Evolutionary conservation across 2,797 vertebrate species (phyloP).

Genomic region (Gila robusta): DNA sequence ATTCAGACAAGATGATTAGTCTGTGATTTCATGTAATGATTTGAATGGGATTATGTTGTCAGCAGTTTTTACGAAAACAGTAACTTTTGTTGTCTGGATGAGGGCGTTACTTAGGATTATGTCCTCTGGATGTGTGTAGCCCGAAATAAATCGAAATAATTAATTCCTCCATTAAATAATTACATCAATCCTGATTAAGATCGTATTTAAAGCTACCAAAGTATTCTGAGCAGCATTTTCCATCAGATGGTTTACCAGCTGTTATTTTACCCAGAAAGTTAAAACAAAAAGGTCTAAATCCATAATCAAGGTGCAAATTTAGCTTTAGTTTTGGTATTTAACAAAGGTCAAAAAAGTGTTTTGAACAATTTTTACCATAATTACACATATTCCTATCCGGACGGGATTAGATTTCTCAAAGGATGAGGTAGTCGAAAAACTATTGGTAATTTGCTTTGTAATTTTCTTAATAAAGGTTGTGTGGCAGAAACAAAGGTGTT

Average conservation of each 20-base stretch:
- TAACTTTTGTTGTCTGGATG: background rate
- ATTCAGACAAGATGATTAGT: background rate
- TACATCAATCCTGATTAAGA: no score
- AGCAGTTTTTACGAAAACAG: background rate
- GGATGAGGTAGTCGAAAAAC: background rate
- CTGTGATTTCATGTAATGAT: background rate
- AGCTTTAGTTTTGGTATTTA: background rate
- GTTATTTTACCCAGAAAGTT: background rate
- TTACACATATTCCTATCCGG: background rate
- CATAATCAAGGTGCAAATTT: background rate
- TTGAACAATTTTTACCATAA: background rate
- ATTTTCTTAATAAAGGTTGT: no score
- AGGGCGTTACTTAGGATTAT: background rate
- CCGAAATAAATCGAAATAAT: background rate
- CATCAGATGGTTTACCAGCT: background rate
- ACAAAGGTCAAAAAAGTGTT: background rate
- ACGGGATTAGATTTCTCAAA: background rate
- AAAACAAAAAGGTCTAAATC: background rate
- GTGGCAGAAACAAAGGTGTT: no score
- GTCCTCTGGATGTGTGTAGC: background rate
- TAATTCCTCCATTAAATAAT: no score
- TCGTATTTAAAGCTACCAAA: background rate
- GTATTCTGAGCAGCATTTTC: background rate
- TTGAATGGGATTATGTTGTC: background rate
- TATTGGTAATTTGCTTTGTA: no score